Conservation (phyloP, 1,140 invertebrate genomes). For the Acromyrmex echinatior region DNA sequence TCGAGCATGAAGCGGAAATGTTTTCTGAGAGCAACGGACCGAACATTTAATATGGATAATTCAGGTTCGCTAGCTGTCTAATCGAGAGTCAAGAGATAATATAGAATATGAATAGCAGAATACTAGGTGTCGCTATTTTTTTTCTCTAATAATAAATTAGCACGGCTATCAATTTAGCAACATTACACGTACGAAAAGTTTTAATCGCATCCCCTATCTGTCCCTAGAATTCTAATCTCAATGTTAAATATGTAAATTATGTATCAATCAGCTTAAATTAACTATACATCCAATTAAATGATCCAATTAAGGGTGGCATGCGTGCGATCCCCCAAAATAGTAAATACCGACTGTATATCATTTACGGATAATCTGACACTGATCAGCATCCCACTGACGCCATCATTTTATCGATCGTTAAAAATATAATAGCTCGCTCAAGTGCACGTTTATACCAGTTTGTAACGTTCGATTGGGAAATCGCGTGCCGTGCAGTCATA, state of each 20-base stretch:
- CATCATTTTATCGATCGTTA: conserved; percentile 64
- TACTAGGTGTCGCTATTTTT: neutral
- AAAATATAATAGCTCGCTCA: conserved; percentile 72
- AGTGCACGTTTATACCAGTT: conserved; percentile 36
- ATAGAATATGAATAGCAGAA: conserved; percentile 20
- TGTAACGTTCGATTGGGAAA: conserved; percentile 38
- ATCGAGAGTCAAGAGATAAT: conserved; percentile 10
- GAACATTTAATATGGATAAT: conserved; percentile 49
- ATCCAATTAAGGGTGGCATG: conserved; percentile 61
- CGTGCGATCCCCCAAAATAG: conserved; percentile 63
- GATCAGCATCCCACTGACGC: conserved; percentile 57
- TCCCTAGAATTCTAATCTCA: conserved; percentile 12
- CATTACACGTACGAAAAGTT: neutral
- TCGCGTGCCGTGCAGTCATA: conserved; percentile 31
- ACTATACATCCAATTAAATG: conserved; percentile 62
- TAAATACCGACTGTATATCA: conserved; percentile 56
- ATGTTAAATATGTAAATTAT: conserved; percentile 20
- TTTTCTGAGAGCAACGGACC: conserved; percentile 52
- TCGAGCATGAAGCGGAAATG: conserved; percentile 55
- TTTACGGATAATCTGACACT: conserved; percentile 61
- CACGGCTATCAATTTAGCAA: neutral
- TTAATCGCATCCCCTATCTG: neutral
- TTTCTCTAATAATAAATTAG: neutral
- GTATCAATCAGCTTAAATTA: conserved; percentile 27
- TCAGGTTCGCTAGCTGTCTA: conserved; percentile 30